Evolutionary conservation across 2,797 vertebrate genomes (phyloP).

Genomic region (Sebastolobus alascanus): DNA sequence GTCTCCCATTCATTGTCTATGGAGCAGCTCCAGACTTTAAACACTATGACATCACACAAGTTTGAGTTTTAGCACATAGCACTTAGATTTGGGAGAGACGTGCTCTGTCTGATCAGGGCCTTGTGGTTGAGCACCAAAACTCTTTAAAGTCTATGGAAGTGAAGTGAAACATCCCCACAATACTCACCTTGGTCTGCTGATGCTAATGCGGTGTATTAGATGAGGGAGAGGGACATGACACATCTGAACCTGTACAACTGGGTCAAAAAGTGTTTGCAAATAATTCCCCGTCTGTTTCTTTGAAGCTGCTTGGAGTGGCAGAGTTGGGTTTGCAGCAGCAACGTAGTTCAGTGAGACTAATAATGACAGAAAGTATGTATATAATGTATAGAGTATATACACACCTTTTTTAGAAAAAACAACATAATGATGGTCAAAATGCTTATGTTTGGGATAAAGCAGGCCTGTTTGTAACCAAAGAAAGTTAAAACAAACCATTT

Average conservation of each 20-base stretch:
- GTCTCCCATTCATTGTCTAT: not conserved
- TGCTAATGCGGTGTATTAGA: not conserved
- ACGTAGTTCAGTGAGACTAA: not conserved
- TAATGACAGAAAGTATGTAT: not conserved
- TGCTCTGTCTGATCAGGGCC: not conserved
- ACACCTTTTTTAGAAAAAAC: too few species aligned
- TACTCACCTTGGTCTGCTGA: constrained; percentile 5
- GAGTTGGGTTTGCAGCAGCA: not conserved
- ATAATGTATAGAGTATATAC: too few species aligned
- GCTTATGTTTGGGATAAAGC: not conserved
- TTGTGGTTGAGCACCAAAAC: not conserved
- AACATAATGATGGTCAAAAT: not conserved
- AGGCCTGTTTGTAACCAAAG: not conserved
- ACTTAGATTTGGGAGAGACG: too few species aligned
- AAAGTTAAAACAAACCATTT: not conserved
- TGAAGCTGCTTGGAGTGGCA: not conserved
- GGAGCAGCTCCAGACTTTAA: not conserved
- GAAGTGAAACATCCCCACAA: constrained; percentile 14
- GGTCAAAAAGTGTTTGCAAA: constrained; percentile 19
- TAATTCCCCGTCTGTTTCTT: not conserved
- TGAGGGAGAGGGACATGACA: not conserved
- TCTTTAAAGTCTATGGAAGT: not conserved
- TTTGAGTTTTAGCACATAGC: too few species aligned
- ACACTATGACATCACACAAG: too few species aligned
- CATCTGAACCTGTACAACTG: constrained; percentile 7